phyloP scores from a whole-genome alignment of 2,113 vertebrate species.

The Brachyhypopomus gauderio region DNA sequence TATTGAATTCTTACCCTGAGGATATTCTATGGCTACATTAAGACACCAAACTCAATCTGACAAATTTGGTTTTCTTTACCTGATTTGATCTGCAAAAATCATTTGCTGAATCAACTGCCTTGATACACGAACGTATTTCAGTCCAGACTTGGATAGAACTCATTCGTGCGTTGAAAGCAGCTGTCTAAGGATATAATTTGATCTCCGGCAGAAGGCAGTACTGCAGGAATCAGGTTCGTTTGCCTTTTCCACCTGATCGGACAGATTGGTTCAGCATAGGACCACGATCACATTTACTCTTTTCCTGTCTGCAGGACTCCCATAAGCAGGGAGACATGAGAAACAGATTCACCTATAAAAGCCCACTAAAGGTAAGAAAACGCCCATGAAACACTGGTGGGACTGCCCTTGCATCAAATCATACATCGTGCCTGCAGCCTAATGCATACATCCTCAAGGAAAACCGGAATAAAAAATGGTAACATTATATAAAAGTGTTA shows the following conservation, averaged over 20 bases:
- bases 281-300: not conserved
- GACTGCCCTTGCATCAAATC: slow-evolving; percentile 54
- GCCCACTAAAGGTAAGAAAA: slow-evolving; percentile 65
- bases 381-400: slow-evolving; percentile 8
- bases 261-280: not conserved
- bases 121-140: not conserved
- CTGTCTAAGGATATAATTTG: no score
- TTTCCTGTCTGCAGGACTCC: not conserved
- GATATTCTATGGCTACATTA: slow-evolving; percentile 26
- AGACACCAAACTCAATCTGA: slow-evolving; percentile 26
- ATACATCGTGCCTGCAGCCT: slow-evolving; percentile 55
- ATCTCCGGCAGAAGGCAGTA: no score
- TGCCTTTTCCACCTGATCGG: not conserved
- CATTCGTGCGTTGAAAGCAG: not conserved
- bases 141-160: not conserved
- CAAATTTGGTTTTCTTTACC: slow-evolving; percentile 18
- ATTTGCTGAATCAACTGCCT: slow-evolving; percentile 9
- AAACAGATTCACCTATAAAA: slow-evolving; percentile 10
- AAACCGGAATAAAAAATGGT: not conserved
- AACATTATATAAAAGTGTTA: slow-evolving; percentile 76
- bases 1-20: slow-evolving; percentile 42
- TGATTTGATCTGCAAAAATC: slow-evolving; percentile 5
- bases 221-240: not conserved
- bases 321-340: slow-evolving; percentile 8
- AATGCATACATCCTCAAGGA: slow-evolving; percentile 4